Conservation (phyloP, 1,140 invertebrate species). For the Drosophila arizonae region DNA sequence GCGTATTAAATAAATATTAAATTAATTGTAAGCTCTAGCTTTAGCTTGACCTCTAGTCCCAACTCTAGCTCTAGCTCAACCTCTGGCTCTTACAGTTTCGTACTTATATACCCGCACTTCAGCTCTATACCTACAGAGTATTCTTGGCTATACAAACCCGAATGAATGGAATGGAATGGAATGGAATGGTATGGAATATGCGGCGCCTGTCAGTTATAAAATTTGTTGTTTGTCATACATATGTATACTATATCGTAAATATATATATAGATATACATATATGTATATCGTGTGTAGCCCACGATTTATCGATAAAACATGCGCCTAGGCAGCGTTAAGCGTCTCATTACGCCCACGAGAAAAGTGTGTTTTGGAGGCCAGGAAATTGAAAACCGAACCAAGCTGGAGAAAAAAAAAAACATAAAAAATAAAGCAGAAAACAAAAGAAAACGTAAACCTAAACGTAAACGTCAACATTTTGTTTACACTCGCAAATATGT, state of each 20-base stretch:
- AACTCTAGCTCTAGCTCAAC: too few species aligned
- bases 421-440: not conserved
- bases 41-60: too few species aligned
- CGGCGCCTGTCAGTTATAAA: constrained; percentile 64
- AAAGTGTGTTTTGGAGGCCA: constrained; percentile 10
- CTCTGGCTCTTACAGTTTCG: too few species aligned
- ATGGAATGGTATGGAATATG: constrained; percentile 42
- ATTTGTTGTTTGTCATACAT: constrained; percentile 52
- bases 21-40: too few species aligned
- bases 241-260: constrained; percentile 1
- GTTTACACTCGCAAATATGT: constrained; percentile 42
- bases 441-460: not conserved
- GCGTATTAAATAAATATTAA: too few species aligned
- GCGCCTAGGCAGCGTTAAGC: constrained; percentile 25
- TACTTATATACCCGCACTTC: too few species aligned
- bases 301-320: constrained; percentile 76
- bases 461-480: constrained; percentile 60
- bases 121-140: constrained; percentile 7
- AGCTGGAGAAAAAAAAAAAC: not conserved
- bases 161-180: not conserved
- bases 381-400: constrained; percentile 62
- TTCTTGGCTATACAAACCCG: constrained; percentile 21
- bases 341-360: constrained; percentile 65
- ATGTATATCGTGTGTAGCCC: not conserved
- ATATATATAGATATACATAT: not conserved